phyloP scores from a whole-genome alignment of 2,113 vertebrate genomes.

The Neodontobutis hainanensis region DNA sequence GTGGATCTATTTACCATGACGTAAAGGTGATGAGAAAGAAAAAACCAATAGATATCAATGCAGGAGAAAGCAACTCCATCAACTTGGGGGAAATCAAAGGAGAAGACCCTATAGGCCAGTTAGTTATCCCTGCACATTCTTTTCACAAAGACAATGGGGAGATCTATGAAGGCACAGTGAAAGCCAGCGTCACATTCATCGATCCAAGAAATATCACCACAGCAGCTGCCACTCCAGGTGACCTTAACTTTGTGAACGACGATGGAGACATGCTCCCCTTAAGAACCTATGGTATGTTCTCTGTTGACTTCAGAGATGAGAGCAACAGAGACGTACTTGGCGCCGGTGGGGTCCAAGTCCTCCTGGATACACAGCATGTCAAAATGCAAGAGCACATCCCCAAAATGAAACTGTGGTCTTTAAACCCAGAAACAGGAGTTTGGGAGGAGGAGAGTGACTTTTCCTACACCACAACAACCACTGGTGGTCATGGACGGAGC shows the following conservation, averaged over 20 bases:
- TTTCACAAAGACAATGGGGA: slow-evolving; percentile 85
- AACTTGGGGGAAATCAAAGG: slow-evolving; percentile 80
- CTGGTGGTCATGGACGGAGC: slow-evolving; percentile 58
- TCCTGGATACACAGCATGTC: slow-evolving; percentile 86
- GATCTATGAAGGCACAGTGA: slow-evolving; percentile 85
- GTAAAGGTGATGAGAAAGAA: slow-evolving; percentile 90
- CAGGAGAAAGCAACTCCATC: slow-evolving; percentile 81
- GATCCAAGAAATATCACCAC: slow-evolving; percentile 89
- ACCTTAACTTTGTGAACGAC: slow-evolving; percentile 87
- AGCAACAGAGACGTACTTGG: slow-evolving; percentile 79
- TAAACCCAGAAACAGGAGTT: slow-evolving; percentile 88
- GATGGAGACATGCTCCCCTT: slow-evolving; percentile 89
- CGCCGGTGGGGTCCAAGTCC: slow-evolving; percentile 82
- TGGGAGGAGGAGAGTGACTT: slow-evolving; percentile 93
- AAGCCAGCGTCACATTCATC: slow-evolving; percentile 92
- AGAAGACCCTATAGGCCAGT: slow-evolving; percentile 84
- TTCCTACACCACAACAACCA: slow-evolving; percentile 50
- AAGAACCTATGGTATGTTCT: slow-evolving; percentile 96
- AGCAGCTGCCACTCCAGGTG: slow-evolving; percentile 84
- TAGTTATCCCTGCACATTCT: slow-evolving; percentile 84
- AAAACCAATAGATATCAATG: slow-evolving; percentile 80
- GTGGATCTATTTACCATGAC: slow-evolving; percentile 88
- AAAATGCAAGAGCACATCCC: slow-evolving; percentile 88
- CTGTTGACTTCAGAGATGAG: slow-evolving; percentile 88
- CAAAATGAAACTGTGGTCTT: slow-evolving; percentile 93